Base-by-base conservation (phyloP, 1,140 invertebrate genomes). In the Dendrolimus punctatus region DNA sequence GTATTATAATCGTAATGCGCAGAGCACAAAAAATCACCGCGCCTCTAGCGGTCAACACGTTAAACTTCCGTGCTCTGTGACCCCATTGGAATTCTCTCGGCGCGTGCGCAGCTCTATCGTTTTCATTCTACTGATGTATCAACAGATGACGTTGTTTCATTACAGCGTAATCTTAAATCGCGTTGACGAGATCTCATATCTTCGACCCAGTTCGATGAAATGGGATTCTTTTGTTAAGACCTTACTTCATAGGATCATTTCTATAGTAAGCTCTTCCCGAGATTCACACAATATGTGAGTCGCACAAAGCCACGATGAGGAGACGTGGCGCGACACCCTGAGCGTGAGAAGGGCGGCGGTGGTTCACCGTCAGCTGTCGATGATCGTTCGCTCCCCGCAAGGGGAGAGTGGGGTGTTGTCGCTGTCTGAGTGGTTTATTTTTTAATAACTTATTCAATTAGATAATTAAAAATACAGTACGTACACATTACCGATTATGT, bases 331-430 rank as follows among this genome's bases (percentile, higher is more conserved):
- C 53, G 57, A 58, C 46, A 51, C 51, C 60, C 56, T 66, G 58
- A 63, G 60, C 66, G 63, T 68, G 66, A 68, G 66, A 40, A n/a
- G 7, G 58, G 66, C 63, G 50, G 42, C 54, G 60, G 54, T 54
- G 6, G 41, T 46, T 9, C 4, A 52, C 56, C 58, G 49, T 42
- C 51, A 63, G 66, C 66, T 53, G 5, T 66, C 66, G 63, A 69
- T 69, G 66, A 69, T 61, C 63, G 66, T 69, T 61, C 63, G 44
- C 56, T 43, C 52, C 40, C 50, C 38, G 5, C 23, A 3, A 6
- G 37, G 54, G 46, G 43, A 48, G 53, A 7, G 56, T 59, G 50
- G 55, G 52, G 44, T 39, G 40, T 43, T 57, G 60, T 57, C 54
- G 60, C 57, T 57, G 45, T 62, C 58, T 58, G 62, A 59, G 61